Evolutionary conservation across 2,797 vertebrate species (phyloP).

Genomic region (Crenichthys baileyi): DNA sequence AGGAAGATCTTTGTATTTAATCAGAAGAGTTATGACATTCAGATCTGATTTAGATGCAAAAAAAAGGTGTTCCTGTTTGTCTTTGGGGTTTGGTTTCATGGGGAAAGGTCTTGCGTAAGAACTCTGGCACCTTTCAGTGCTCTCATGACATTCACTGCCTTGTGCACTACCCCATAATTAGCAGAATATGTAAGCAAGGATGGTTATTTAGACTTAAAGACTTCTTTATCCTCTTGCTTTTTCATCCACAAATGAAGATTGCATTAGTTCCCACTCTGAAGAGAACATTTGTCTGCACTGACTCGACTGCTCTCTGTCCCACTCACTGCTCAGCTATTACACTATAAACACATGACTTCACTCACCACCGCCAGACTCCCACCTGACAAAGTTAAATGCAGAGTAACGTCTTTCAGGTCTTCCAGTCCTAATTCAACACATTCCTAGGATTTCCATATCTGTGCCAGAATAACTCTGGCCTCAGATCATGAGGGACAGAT

Average conservation of each 20-base stretch:
- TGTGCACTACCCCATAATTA: background rate
- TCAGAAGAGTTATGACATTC: no score
- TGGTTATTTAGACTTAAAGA: background rate
- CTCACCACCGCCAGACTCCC: constrained; percentile 22
- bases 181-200: background rate
- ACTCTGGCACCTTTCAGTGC: background rate
- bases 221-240: background rate
- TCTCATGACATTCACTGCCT: background rate
- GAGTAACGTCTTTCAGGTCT: background rate
- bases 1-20: background rate
- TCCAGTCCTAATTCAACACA: background rate
- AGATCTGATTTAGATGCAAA: background rate
- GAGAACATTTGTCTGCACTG: background rate
- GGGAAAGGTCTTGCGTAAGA: background rate
- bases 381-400: constrained; percentile 20
- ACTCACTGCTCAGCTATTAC: constrained; percentile 30
- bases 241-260: background rate
- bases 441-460: constrained; percentile 21
- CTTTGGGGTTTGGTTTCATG: background rate
- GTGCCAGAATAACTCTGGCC: background rate
- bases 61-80: background rate
- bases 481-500: background rate
- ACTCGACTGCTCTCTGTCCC: background rate
- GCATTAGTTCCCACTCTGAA: background rate
- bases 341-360: constrained; percentile 51